These are phyloP conservation scores for Desmodus rotundus DNA, from an alignment of 2,113 vertebrate genomes.

Conservation along the genomic window DNA sequence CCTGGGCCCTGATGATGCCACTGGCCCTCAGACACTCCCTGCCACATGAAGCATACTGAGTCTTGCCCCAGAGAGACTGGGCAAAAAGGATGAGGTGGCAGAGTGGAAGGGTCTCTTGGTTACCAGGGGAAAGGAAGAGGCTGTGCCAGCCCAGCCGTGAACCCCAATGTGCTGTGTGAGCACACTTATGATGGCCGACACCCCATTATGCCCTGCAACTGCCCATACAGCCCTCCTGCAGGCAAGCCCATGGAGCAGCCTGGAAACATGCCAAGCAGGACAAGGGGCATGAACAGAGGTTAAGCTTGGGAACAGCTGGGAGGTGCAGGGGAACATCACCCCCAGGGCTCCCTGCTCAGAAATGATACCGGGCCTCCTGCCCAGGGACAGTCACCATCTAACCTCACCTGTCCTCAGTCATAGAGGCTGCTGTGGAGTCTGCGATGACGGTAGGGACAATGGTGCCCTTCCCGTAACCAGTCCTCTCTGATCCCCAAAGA, in stretches of 20 bases:
- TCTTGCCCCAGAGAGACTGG: background rate
- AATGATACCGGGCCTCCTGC: background rate
- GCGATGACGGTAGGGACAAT: background rate
- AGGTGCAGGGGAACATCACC: background rate
- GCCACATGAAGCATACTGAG: background rate
- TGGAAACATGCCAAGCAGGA: conserved; percentile 37
- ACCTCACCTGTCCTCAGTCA: background rate
- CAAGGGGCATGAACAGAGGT: background rate
- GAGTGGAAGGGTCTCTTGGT: background rate
- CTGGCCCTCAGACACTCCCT: background rate
- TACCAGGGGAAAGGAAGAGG: conserved; percentile 3
- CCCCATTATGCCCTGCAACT: background rate
- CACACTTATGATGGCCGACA: background rate
- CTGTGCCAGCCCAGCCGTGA: conserved; percentile 11
- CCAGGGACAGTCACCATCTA: background rate
- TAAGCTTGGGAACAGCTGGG: background rate
- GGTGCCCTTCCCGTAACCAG: background rate
- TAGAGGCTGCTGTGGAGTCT: background rate
- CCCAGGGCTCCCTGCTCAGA: background rate
- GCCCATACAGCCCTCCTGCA: background rate
- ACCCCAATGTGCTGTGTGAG: background rate
- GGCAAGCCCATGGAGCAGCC: background rate
- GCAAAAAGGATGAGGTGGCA: background rate
- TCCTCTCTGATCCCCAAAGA: conserved; percentile 30
- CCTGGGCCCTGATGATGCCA: background rate